Conservation (phyloP, 2,113 vertebrate species). For the Campylomormyrus tamandua region DNA sequence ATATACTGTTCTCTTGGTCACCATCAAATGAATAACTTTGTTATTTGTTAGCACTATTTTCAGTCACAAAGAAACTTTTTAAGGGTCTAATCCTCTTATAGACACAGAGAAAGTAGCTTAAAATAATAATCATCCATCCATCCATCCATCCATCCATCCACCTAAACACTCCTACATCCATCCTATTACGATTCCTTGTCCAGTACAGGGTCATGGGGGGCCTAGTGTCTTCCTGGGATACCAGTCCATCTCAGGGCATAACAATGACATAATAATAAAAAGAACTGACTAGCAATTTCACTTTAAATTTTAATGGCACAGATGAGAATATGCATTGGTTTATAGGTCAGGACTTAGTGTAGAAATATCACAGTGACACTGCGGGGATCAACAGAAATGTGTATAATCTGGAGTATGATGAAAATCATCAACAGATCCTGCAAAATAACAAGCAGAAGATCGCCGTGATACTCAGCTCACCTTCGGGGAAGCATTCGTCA, state of each 20-base stretch:
- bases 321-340: background rate
- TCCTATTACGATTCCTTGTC: background rate
- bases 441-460: background rate
- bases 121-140: background rate
- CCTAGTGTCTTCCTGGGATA: background rate
- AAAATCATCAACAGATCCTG: constrained; percentile 12
- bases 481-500: constrained; percentile 86
- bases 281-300: background rate
- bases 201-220: background rate
- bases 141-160: background rate
- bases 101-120: background rate
- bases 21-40: constrained; percentile 34
- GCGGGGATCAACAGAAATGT: background rate
- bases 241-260: background rate
- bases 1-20: constrained; percentile 27
- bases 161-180: background rate
- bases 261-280: background rate
- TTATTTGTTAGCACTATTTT: constrained; percentile 27
- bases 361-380: background rate
- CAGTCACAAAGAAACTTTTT: constrained; percentile 23
- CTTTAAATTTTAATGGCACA: background rate
- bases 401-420: background rate
- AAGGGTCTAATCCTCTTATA: background rate
- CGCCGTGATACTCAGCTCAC: constrained; percentile 45
- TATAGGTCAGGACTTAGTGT: background rate